Percentiles rank a stretch among this genome's conserved stretches.
Evolutionary conservation across 2,113 vertebrate genomes (phyloP).

Genomic region (Apodemus speciosus): DNA sequence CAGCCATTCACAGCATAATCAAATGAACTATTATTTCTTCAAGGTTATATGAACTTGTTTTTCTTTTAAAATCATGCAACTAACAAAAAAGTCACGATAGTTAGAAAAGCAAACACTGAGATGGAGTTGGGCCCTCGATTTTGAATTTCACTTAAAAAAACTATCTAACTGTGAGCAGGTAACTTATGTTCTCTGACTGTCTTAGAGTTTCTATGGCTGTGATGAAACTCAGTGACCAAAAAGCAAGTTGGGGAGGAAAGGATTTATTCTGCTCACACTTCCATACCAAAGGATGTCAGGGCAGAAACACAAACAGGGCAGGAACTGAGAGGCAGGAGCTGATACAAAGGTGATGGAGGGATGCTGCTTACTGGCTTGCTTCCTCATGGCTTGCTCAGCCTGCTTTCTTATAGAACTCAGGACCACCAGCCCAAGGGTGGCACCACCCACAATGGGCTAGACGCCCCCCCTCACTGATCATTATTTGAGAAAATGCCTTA

Average conservation of each 20-base stretch:
- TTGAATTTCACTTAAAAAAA: background rate
- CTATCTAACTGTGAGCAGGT: background rate
- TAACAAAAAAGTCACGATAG: background rate
- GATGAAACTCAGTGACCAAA: background rate
- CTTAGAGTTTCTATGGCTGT: background rate
- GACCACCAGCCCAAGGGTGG: background rate
- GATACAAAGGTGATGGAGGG: background rate
- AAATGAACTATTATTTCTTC: constrained; percentile 48
- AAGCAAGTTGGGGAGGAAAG: background rate
- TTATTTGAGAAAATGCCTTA: background rate
- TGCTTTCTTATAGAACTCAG: background rate
- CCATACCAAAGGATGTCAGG: background rate
- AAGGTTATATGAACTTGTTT: constrained; percentile 49
- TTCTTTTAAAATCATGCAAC: constrained; percentile 30
- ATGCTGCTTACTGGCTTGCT: background rate
- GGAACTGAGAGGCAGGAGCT: background rate
- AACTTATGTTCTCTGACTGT: background rate
- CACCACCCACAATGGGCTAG: background rate
- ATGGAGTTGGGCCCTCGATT: background rate
- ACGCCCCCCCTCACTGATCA: background rate
- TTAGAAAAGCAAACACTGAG: background rate
- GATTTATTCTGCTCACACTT: background rate
- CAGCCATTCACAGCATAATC: background rate
- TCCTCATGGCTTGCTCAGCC: background rate
- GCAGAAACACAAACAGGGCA: background rate